phyloP scores from a whole-genome alignment of 1,140 invertebrate genomes.

The Marisa cornuarietis region DNA sequence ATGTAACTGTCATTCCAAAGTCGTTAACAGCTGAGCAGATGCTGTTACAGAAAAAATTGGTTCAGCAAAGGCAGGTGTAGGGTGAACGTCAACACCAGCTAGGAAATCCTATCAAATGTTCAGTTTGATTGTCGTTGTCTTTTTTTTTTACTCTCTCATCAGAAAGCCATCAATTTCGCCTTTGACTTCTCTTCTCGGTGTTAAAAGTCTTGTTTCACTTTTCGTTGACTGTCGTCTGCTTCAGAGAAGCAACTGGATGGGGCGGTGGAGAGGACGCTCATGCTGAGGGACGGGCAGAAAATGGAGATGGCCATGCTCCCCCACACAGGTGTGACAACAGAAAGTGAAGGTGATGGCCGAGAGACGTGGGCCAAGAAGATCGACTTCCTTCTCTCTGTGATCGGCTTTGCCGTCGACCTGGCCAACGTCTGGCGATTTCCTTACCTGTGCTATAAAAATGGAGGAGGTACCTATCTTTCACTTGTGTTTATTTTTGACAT shows the following conservation, averaged over 20 bases:
- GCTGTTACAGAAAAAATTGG: too few relatives aligned
- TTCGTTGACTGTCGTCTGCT: too few relatives aligned
- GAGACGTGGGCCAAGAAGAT: slow-evolving; percentile 67
- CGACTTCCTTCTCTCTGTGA: slow-evolving; percentile 69
- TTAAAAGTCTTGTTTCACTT: too few relatives aligned
- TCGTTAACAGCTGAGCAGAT: too few relatives aligned
- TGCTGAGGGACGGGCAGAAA: slow-evolving; percentile 12
- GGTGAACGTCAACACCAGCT: too few relatives aligned
- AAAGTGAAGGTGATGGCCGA: slow-evolving; percentile 41
- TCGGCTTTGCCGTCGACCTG: slow-evolving; percentile 72
- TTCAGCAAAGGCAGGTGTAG: too few relatives aligned
- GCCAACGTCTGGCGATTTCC: slow-evolving; percentile 97
- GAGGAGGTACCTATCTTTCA: slow-evolving; percentile 75
- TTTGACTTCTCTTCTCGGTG: too few relatives aligned
- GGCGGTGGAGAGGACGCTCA: slow-evolving; percentile 7
- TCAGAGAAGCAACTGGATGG: slow-evolving; percentile 25
- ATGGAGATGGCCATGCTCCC: neutral
- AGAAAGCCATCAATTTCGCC: too few relatives aligned
- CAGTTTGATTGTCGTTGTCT: too few relatives aligned
- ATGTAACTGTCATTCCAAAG: too few relatives aligned
- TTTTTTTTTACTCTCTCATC: too few relatives aligned
- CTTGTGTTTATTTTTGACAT: neutral
- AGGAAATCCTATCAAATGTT: too few relatives aligned
- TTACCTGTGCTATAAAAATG: slow-evolving; percentile 93
- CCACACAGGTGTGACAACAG: neutral